A percentile compares a stretch with the other conserved stretches of the same genome.
These are phyloP conservation scores for Hydrotaea cyrtoneurina DNA, from an alignment of 2,888 invertebrate species.

Conservation along the genomic window DNA sequence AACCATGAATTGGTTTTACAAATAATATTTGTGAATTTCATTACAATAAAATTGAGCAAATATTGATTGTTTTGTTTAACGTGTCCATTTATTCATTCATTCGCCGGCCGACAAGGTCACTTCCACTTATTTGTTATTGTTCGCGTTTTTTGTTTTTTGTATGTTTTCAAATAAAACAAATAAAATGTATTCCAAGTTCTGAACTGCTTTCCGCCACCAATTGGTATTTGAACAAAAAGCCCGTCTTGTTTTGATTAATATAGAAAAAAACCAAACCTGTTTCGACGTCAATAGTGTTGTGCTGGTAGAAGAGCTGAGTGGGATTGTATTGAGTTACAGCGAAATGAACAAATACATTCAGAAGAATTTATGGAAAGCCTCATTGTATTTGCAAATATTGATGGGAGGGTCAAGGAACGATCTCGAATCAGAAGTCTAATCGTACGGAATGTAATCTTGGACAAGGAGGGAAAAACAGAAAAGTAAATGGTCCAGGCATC, in stretches of 20 bases:
- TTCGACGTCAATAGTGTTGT: background rate
- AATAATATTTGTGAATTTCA: background rate
- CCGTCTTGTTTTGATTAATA: background rate
- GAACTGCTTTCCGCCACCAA: no score
- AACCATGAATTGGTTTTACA: background rate
- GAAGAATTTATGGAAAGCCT: background rate
- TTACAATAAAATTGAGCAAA: slow-evolving; percentile 26
- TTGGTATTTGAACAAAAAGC: slow-evolving; percentile 5
- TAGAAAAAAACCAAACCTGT: no score
- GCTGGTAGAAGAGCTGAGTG: background rate
- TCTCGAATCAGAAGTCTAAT: no score
- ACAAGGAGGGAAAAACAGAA: no score
- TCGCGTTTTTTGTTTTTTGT: background rate
- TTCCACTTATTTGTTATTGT: background rate
- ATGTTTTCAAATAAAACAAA: slow-evolving; percentile 10
- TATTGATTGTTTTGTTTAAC: slow-evolving; percentile 30
- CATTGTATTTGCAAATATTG: no score
- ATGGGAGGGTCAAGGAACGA: no score
- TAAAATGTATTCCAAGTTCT: background rate
- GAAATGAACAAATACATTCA: background rate
- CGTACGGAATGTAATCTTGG: no score
- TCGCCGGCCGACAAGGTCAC: slow-evolving; percentile 14
- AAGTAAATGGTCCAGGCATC: no score
- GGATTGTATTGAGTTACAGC: slow-evolving; percentile 8
- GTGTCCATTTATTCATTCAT: background rate